Evolutionary conservation across 2,113 vertebrate species (phyloP).

Genomic region (Vimba vimba): DNA sequence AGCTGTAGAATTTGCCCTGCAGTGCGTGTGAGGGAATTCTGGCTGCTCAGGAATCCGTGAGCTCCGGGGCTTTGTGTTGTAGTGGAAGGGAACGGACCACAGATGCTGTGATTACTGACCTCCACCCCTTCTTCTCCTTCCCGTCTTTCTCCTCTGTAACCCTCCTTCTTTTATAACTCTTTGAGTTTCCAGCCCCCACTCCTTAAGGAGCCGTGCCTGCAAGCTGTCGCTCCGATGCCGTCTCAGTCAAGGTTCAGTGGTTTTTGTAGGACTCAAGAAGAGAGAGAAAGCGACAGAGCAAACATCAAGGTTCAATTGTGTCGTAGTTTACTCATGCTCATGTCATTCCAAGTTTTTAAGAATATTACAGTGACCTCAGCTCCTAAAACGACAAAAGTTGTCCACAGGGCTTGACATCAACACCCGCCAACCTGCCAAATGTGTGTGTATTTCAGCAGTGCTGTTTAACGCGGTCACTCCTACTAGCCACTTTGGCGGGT

Average conservation of each 20-base stretch:
- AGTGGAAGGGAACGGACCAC: constrained; percentile 60
- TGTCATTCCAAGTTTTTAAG: not conserved
- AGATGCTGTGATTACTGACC: constrained; percentile 67
- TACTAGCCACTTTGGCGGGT: too few species aligned
- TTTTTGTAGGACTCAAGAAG: constrained; percentile 32
- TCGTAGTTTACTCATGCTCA: not conserved
- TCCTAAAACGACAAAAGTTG: not conserved
- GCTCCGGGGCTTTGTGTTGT: constrained; percentile 59
- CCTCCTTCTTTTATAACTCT: constrained; percentile 36
- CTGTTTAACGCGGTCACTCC: too few species aligned
- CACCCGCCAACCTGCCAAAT: too few species aligned
- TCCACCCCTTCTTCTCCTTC: constrained; percentile 30
- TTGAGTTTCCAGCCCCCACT: constrained; percentile 47
- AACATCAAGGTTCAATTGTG: not conserved
- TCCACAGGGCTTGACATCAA: not conserved
- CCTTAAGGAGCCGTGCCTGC: constrained; percentile 47
- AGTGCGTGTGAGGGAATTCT: constrained; percentile 64
- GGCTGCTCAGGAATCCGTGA: constrained; percentile 60
- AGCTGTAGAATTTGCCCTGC: constrained; percentile 65
- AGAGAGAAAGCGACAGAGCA: not conserved
- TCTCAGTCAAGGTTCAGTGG: constrained; percentile 53
- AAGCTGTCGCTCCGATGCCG: constrained; percentile 61
- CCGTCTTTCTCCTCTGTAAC: constrained; percentile 26
- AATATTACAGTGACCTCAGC: not conserved
- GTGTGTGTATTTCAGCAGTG: too few species aligned